A percentile compares a stretch with the other conserved stretches of the same genome.
phyloP scores from a whole-genome alignment of 2,797 vertebrate species.

The Rhyacichthys aspro region DNA sequence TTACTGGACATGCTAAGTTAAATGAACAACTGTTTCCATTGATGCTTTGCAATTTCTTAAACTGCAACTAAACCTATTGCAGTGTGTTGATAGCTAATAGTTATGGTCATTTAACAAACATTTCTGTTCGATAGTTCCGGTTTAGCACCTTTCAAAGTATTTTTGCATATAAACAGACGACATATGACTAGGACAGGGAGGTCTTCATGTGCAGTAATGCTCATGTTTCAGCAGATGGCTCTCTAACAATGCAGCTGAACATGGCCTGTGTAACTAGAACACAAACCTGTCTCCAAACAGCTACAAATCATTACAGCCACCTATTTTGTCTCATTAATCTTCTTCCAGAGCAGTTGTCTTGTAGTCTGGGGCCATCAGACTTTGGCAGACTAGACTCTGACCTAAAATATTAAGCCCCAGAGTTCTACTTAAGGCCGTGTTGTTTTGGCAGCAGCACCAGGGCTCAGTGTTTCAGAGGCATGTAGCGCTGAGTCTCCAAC shows the following conservation, averaged over 20 bases:
- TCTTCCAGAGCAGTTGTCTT: neutral
- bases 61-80: too few species aligned
- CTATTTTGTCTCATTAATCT: conserved; percentile 4
- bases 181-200: too few species aligned
- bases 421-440: conserved; percentile 20
- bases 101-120: too few species aligned
- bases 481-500: conserved; percentile 47
- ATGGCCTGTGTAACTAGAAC: neutral
- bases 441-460: conserved; percentile 41
- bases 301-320: conserved; percentile 12
- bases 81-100: too few species aligned
- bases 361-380: neutral
- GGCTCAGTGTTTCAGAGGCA: conserved; percentile 46
- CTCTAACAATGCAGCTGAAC: conserved; percentile 42
- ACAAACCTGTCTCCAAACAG: neutral
- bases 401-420: neutral
- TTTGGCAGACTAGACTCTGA: conserved; percentile 2
- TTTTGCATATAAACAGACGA: too few species aligned
- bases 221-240: conserved; percentile 68
- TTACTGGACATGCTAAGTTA: too few species aligned
- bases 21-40: too few species aligned
- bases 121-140: too few species aligned
- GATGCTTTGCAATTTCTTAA: too few species aligned
- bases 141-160: too few species aligned
- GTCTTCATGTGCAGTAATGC: conserved; percentile 24